Base-by-base conservation (phyloP, 2,888 invertebrate genomes). In the Parelbella ahira region DNA sequence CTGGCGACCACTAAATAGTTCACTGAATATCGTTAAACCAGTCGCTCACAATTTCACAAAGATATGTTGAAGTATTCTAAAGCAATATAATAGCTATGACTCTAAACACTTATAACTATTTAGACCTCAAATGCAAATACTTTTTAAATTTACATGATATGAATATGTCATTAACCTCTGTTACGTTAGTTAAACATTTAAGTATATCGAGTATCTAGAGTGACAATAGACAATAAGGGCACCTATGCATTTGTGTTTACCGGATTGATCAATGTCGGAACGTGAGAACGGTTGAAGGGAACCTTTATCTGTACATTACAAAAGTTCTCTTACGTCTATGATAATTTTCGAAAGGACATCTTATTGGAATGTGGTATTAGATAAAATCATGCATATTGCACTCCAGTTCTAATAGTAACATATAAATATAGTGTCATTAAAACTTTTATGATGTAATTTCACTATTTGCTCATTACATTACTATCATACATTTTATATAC, bases 71-170 rank as follows among this genome's bases (percentile, higher is more conserved):
- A 81, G 76, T 87, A 84, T 82, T 80, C 86, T 84, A 86, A 86
- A 86, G 86, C 84, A 82, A 78, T 82, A 80, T 73, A 72, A 77
- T 79, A 83, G 75, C 82, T 87, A 83, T 83, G 84, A 81, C 80
- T 83, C 81, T 84, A 84, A 81, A 75, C 69, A 76, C 84, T 83
- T 86, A 84, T 61, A 79, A 66, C 83, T 86, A 86, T 75, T 69
- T 81, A 86, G 86, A 86, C 84, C 86, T 87, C 86, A 87, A 87
- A 86, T 87, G 87, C 87, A 86, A 84, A 84, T 84, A 87, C 83
- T 86, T 83, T 59, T 76, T 76, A 72, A 83, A 81, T 86, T 83
- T 86, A 87, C 86, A 84, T 86, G 87, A 87, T 87, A 87, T 87
- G 87, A 86, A 84, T 84, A 83, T 81, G 83, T 83, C 81, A 79